Base-by-base conservation (phyloP, 1,140 invertebrate species). In the Bradysia coprophila region DNA sequence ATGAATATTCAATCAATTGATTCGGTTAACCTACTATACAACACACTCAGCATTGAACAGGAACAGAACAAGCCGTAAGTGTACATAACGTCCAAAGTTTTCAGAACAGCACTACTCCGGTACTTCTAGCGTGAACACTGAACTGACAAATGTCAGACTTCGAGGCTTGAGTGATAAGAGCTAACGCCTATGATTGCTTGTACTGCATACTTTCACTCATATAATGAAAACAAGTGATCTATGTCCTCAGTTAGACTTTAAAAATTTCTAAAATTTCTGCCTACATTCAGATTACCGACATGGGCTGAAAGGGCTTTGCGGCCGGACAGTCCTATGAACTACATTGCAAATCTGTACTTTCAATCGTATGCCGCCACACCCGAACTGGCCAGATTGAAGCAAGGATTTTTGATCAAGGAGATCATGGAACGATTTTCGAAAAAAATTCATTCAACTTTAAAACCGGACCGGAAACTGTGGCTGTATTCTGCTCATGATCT, bases 41-140 rank as follows among this genome's bases (percentile, higher is more conserved):
- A 74, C 50, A 71, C 61, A 16, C 58, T 87, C 16, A 69, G 63
- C 37, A 81, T 87, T 49, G 81, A 87, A 59, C 64, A 54, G 42
- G 49, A 74, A 15, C 73, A 81, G 49, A 84, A 85, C 49, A 44
- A 41, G 21, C 48, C 51, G 33, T 43, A 38, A 21, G 23, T 43
- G 6, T 37, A 5, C 32, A 34, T 34, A 5, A 15, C 18, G 3
- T 34, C 11, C 4, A 34, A 15, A 34, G n/a, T 34, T 16, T 34
- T 13, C 32, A 5, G 5, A 15, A 34, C 13, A 4, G 13, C 18
- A 15, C 32, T 16, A 4, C 3, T 3, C 4, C 18, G 32, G 32
- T 5, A 5, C 18, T 3, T n/a, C n/a, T n/a, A n/a, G n/a, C n/a
- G n/a, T n/a, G n/a, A n/a, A n/a, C n/a, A n/a, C n/a, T n/a, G n/a